phyloP scores from a whole-genome alignment of 2,113 vertebrate genomes.

The Dasyornis broadbenti region DNA sequence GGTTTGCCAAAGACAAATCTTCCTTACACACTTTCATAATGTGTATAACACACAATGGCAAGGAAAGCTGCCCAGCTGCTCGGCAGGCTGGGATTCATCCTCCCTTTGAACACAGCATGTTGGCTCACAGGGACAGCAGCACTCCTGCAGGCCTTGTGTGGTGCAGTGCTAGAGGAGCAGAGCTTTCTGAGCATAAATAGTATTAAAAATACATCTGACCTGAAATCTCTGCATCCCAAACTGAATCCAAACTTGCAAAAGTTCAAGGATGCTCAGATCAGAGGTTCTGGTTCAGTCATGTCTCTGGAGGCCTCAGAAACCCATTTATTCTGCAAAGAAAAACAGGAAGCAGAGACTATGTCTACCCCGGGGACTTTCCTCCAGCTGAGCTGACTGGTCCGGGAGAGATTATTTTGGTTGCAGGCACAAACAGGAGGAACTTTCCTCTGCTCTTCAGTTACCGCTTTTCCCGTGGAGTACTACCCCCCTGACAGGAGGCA shows the following conservation, averaged over 20 bases:
- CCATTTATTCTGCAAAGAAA: not conserved
- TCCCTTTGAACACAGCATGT: not conserved
- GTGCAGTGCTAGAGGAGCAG: not conserved
- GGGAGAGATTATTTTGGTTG: not conserved
- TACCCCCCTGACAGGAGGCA: not conserved
- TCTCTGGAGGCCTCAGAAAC: not conserved
- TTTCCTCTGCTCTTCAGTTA: not conserved
- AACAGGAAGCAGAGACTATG: conserved; percentile 38
- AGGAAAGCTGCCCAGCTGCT: not conserved
- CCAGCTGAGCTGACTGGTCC: not conserved
- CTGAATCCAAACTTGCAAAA: not conserved
- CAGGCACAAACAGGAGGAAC: not conserved
- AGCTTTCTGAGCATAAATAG: not conserved
- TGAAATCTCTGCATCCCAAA: not conserved
- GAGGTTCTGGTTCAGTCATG: not conserved
- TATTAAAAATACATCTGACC: not conserved
- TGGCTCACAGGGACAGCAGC: not conserved
- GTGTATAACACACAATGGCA: not conserved
- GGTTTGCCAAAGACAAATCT: not conserved
- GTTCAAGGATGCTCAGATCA: conserved; percentile 30
- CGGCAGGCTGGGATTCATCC: not conserved
- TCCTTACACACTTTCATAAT: not conserved
- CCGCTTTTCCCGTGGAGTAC: rapidly evolving
- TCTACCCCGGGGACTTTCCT: not conserved
- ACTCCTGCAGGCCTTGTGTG: not conserved